These are phyloP conservation scores for Corticium candelabrum DNA, from an alignment of 37 sponge, comb jelly and placozoan species.

Conservation along the genomic window DNA sequence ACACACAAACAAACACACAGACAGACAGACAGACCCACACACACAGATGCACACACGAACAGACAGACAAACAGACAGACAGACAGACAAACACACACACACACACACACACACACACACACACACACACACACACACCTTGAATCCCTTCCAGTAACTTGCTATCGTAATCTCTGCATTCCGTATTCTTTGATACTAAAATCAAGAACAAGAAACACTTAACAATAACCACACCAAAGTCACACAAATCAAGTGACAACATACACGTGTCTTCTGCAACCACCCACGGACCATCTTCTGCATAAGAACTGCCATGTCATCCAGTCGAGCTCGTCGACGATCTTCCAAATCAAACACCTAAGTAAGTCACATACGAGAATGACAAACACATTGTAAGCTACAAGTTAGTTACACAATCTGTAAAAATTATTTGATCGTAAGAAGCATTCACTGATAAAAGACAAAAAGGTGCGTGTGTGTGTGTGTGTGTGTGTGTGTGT, in stretches of 20 bases:
- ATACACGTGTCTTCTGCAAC: conserved; percentile 36
- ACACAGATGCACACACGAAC: too few relatives aligned
- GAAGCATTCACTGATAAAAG: too few relatives aligned
- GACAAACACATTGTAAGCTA: too few relatives aligned
- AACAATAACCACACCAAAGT: not conserved
- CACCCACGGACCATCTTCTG: conserved; percentile 53
- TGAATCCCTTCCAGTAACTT: conserved; percentile 55
- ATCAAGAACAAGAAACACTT: conserved; percentile 15
- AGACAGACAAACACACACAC: too few relatives aligned
- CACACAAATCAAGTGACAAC: not conserved
- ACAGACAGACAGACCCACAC: too few relatives aligned
- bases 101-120: too few relatives aligned
- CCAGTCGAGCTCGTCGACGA: conserved; percentile 32
- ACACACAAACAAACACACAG: too few relatives aligned
- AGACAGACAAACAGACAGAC: too few relatives aligned
- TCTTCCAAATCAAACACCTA: conserved; percentile 69
- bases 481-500: conserved; percentile 5
- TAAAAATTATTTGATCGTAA: too few relatives aligned
- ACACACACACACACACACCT: conserved; percentile 16
- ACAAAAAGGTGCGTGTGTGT: not conserved
- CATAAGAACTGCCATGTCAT: conserved; percentile 54
- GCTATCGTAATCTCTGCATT: conserved; percentile 41
- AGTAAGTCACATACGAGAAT: not conserved
- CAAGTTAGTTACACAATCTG: too few relatives aligned
- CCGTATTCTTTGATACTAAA: conserved; percentile 26